Conservation (phyloP, 2,113 vertebrate species). For the Gadus chalcogrammus region DNA sequence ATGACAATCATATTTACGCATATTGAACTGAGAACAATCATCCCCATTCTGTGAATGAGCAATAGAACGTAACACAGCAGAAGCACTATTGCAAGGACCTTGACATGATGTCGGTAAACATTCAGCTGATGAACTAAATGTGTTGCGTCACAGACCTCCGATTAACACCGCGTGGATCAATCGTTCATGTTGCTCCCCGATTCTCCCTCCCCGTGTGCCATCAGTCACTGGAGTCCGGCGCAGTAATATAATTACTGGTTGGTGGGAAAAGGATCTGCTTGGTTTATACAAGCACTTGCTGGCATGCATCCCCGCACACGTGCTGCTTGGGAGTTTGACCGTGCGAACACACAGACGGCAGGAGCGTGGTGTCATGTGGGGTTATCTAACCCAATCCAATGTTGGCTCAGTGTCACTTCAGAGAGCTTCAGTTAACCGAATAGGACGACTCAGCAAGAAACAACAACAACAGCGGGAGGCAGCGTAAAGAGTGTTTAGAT, state of each 20-base stretch:
- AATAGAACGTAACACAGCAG: too few species aligned
- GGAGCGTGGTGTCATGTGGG: constrained; percentile 28
- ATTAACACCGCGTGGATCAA: neutral
- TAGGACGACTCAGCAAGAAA: too few species aligned
- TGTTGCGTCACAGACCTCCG: neutral
- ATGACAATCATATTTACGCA: too few species aligned
- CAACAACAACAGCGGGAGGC: too few species aligned
- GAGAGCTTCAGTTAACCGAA: neutral
- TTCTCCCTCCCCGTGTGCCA: constrained; percentile 24
- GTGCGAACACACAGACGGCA: neutral
- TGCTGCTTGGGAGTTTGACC: neutral
- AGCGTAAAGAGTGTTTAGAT: too few species aligned
- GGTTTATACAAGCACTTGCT: constrained; percentile 26
- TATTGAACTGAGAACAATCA: too few species aligned
- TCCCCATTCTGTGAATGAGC: too few species aligned
- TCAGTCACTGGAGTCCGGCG: constrained; percentile 27
- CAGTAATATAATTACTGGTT: constrained; percentile 41
- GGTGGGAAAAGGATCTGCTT: constrained; percentile 40
- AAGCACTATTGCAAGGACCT: too few species aligned
- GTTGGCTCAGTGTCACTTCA: constrained; percentile 12
- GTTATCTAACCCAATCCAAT: constrained; percentile 3
- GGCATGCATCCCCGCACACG: neutral
- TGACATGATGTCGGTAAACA: too few species aligned
- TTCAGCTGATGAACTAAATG: too few species aligned
- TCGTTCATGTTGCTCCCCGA: neutral